Evolutionary conservation across 1,140 invertebrate genomes (phyloP).

Genomic region (Thaumetopoea pityocampa): DNA sequence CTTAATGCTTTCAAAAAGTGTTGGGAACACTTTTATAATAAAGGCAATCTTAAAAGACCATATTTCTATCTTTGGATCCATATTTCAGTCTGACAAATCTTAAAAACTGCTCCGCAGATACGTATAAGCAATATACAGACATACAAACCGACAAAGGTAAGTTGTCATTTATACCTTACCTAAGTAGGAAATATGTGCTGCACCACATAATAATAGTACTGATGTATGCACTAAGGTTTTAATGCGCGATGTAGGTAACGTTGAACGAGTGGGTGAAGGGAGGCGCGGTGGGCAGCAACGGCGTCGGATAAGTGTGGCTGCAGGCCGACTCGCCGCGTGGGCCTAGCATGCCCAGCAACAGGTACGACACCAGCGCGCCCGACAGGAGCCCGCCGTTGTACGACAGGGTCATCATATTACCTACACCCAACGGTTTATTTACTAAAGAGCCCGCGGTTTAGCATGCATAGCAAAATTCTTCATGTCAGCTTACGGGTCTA

Average conservation of each 20-base stretch:
- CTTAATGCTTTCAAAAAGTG: too few species aligned
- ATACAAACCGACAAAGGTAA: too few species aligned
- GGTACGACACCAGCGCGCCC: constrained; percentile 89
- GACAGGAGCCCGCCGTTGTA: constrained; percentile 90
- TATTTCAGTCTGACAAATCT: too few species aligned
- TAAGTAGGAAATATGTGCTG: neutral
- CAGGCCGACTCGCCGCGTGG: constrained; percentile 62
- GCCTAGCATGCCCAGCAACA: constrained; percentile 85
- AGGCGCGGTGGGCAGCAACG: constrained; percentile 44
- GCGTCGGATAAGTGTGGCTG: constrained; percentile 54
- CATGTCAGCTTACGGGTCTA: too few species aligned
- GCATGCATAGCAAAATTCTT: too few species aligned
- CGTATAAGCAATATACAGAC: too few species aligned
- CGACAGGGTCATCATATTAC: constrained; percentile 94
- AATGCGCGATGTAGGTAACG: constrained; percentile 31
- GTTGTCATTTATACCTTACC: constrained; percentile 2
- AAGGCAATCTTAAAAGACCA: too few species aligned
- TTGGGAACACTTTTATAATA: too few species aligned
- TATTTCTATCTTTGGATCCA: too few species aligned
- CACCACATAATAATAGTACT: neutral
- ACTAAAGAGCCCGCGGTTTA: too few species aligned
- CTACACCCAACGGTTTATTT: constrained; percentile 76
- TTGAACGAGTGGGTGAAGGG: constrained; percentile 34
- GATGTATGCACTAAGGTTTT: constrained; percentile 1
- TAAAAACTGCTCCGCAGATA: too few species aligned